Conservation (phyloP, 2,113 vertebrate species). For the Hassar affinis region DNA sequence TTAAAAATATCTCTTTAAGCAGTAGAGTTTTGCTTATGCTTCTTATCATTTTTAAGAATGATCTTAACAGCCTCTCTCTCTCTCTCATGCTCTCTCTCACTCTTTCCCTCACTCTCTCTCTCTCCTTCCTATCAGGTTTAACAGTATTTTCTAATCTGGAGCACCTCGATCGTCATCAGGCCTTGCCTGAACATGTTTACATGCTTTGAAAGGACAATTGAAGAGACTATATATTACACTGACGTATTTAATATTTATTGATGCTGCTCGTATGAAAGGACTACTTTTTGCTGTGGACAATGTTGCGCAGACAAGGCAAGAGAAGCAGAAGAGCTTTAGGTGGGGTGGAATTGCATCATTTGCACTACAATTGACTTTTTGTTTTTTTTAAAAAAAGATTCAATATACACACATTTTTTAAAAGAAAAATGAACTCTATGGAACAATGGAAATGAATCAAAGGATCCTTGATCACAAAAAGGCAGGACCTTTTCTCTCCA, state of each 20-base stretch:
- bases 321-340: conserved; percentile 44
- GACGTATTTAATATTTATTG: conserved; percentile 76
- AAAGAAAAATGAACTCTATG: conserved; percentile 39
- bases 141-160: conserved; percentile 50
- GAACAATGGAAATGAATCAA: conserved; percentile 42
- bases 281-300: conserved; percentile 50
- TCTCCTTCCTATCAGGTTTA: conserved; percentile 49
- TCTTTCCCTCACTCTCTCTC: not conserved
- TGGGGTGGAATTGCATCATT: conserved; percentile 61
- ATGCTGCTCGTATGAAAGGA: conserved; percentile 65
- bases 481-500: conserved; percentile 29
- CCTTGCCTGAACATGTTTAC: conserved; percentile 58
- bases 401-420: conserved; percentile 38
- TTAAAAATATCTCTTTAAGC: not conserved
- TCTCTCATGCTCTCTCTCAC: not conserved
- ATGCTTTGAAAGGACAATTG: conserved; percentile 49
- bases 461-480: conserved; percentile 51
- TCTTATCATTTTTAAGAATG: not conserved
- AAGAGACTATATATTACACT: conserved; percentile 53
- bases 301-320: conserved; percentile 48
- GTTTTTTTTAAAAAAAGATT: conserved; percentile 4
- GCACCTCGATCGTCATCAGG: conserved; percentile 42
- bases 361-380: conserved; percentile 68
- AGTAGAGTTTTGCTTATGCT: not conserved
- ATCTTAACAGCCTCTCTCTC: not conserved